phyloP scores from a whole-genome alignment of 2,113 vertebrate species.

The Cyprinus carpio region DNA sequence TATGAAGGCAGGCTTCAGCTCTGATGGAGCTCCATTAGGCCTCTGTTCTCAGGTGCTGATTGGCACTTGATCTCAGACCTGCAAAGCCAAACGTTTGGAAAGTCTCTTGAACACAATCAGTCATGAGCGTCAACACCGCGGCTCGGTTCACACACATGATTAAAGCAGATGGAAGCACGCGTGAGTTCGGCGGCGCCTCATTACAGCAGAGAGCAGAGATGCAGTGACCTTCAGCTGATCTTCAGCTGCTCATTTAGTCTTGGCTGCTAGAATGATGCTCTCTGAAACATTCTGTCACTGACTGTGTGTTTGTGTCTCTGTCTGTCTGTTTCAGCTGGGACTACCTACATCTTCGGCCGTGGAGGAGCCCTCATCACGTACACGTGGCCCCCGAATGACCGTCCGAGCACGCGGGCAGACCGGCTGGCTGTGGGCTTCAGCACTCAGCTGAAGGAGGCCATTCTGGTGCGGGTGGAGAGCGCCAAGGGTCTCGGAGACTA shows the following conservation, averaged over 20 bases:
- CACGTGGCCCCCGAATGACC: slow-evolving; percentile 92
- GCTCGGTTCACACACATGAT: neutral
- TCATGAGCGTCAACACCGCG: neutral
- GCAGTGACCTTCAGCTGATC: neutral
- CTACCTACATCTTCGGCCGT: slow-evolving; percentile 92
- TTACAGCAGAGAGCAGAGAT: neutral
- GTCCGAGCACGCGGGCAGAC: slow-evolving; percentile 92
- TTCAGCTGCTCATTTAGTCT: neutral
- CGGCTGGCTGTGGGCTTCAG: slow-evolving; percentile 94
- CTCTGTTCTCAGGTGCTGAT: neutral
- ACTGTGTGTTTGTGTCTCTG: neutral
- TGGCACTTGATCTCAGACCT: neutral
- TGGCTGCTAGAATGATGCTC: neutral
- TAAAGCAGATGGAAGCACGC: neutral
- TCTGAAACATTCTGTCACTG: neutral
- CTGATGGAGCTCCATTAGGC: neutral
- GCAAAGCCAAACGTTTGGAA: neutral
- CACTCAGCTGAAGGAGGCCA: slow-evolving; percentile 88
- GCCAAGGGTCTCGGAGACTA: slow-evolving; percentile 90
- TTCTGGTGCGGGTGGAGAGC: slow-evolving; percentile 90
- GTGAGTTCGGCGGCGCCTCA: no score
- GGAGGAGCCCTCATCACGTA: slow-evolving; percentile 93
- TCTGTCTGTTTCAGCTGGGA: slow-evolving; percentile 80
- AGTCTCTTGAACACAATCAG: neutral
- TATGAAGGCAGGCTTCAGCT: neutral